phyloP scores from a whole-genome alignment of 2,888 invertebrate genomes.

The Drosophila tanythrix region DNA sequence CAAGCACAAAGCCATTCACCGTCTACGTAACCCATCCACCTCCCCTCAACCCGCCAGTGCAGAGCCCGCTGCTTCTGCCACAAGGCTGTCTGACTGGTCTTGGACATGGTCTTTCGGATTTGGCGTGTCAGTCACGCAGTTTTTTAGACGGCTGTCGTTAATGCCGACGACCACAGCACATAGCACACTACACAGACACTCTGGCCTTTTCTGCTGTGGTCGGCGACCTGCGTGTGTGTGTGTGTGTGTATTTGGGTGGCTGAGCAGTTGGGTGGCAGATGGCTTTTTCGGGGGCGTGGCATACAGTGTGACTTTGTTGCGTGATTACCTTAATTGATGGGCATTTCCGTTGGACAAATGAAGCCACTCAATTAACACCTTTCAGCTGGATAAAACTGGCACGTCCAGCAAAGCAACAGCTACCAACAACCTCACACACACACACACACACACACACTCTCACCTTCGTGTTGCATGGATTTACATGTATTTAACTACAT shows the following conservation, averaged over 20 bases:
- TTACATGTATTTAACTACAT: constrained; percentile 30
- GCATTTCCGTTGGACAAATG: constrained; percentile 79
- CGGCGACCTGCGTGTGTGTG: not conserved
- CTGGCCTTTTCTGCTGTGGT: constrained; percentile 16
- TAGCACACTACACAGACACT: constrained; percentile 30
- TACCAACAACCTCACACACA: constrained; percentile 13
- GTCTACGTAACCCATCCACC: constrained; percentile 12
- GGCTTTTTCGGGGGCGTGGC: constrained; percentile 60
- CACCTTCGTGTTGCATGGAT: constrained; percentile 7
- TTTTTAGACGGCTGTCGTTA: constrained; percentile 72
- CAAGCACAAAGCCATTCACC: constrained; percentile 60
- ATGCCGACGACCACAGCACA: constrained; percentile 68
- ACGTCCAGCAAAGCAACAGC: constrained; percentile 55
- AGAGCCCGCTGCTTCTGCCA: not conserved
- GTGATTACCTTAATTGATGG: constrained; percentile 81
- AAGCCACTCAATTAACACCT: constrained; percentile 82
- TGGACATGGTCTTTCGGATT: constrained; percentile 41
- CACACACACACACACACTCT: constrained; percentile 1
- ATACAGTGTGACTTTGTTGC: constrained; percentile 76
- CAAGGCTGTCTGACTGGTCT: constrained; percentile 26
- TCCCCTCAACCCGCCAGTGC: not conserved
- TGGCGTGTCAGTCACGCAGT: constrained; percentile 80
- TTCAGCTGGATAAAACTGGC: constrained; percentile 75
- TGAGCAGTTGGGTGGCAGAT: constrained; percentile 2
- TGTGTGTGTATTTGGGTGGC: not conserved